These are phyloP conservation scores for Australoheros facetus DNA, from an alignment of 2,797 vertebrate genomes.

Conservation along the genomic window DNA sequence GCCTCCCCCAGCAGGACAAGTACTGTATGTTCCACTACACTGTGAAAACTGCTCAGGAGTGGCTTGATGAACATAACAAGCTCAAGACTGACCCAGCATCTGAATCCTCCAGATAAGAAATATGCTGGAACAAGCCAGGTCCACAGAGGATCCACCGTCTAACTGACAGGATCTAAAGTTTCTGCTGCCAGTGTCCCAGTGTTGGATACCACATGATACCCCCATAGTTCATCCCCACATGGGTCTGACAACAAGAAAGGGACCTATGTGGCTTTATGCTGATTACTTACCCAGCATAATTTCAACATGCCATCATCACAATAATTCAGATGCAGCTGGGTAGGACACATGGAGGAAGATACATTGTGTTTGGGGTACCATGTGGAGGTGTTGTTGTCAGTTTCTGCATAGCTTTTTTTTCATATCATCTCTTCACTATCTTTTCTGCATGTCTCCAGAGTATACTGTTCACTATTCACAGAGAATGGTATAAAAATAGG, in stretches of 20 bases:
- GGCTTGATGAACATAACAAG: too few species aligned
- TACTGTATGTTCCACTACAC: too few species aligned
- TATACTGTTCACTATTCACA: constrained; percentile 18
- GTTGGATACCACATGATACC: neutral
- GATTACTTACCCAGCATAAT: neutral
- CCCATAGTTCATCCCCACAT: neutral
- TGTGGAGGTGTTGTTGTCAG: constrained; percentile 38
- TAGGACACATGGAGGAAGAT: neutral
- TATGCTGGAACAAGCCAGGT: too few species aligned
- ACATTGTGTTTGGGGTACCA: neutral
- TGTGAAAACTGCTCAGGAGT: too few species aligned
- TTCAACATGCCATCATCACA: constrained; percentile 24
- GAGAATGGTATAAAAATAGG: constrained; percentile 15
- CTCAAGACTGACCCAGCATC: too few species aligned
- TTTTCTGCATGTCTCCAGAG: constrained; percentile 25
- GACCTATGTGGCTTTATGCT: neutral
- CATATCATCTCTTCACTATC: constrained; percentile 3
- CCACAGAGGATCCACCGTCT: neutral
- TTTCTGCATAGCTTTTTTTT: constrained; percentile 25
- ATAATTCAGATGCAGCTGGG: constrained; percentile 30
- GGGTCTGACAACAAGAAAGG: neutral
- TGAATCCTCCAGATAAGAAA: too few species aligned
- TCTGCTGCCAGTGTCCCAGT: neutral
- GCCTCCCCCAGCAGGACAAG: neutral
- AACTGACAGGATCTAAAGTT: neutral